These are phyloP conservation scores for Danionella dracula DNA, from an alignment of 2,797 vertebrate genomes.

Conservation along the genomic window DNA sequence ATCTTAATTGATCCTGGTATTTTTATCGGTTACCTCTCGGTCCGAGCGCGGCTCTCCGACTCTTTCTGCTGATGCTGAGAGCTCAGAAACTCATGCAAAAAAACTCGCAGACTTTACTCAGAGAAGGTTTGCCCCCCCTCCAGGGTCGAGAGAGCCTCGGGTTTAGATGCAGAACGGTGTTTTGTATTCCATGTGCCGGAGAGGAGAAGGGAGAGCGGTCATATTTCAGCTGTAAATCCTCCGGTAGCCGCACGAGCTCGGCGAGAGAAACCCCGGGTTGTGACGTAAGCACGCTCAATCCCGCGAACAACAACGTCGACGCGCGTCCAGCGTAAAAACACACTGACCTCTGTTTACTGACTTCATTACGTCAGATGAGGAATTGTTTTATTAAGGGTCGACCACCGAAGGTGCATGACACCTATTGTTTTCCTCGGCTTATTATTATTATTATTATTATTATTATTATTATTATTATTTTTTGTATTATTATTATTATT, in stretches of 20 bases:
- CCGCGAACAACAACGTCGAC: not conserved
- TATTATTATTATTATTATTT: too few species aligned
- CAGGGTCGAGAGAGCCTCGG: slow-evolving; percentile 1
- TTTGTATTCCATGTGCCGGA: slow-evolving; percentile 43
- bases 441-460: too few species aligned
- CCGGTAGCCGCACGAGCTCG: slow-evolving; percentile 69
- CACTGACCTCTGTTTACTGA: not conserved
- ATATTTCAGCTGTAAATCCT: slow-evolving; percentile 65
- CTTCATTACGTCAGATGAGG: too few species aligned
- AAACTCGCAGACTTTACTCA: slow-evolving; percentile 39
- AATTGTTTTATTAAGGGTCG: too few species aligned
- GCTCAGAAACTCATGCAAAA: slow-evolving; percentile 55
- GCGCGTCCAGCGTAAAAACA: too few species aligned
- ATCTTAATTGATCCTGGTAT: too few species aligned
- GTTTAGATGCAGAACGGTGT: slow-evolving; percentile 33
- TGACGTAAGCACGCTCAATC: slow-evolving; percentile 63
- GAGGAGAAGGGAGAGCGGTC: slow-evolving; percentile 48
- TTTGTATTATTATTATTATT: too few species aligned
- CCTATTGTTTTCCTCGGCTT: too few species aligned
- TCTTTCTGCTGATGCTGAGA: slow-evolving; percentile 49
- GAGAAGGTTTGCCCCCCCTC: slow-evolving; percentile 18
- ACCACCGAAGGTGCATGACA: too few species aligned
- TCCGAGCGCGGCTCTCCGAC: slow-evolving; percentile 38
- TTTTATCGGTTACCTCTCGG: slow-evolving; percentile 42
- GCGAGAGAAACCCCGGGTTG: slow-evolving; percentile 74